Conservation (phyloP, 1,140 invertebrate species). For the Dreissena rostriformis region DNA sequence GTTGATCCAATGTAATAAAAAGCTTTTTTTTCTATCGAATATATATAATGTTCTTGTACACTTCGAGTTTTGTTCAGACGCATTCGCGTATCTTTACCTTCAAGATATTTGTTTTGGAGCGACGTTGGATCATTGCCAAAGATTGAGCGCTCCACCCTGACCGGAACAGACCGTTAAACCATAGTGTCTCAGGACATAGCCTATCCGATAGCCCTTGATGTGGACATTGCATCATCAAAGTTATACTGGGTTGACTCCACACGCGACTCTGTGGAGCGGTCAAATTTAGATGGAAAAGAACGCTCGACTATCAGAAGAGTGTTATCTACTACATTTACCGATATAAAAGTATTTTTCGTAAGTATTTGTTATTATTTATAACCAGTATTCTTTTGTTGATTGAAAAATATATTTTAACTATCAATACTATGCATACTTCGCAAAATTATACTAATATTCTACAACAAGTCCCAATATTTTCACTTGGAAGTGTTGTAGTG, state of each 20-base stretch:
- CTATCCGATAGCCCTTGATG: not conserved
- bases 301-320: slow-evolving; percentile 3
- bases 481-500: too few species aligned
- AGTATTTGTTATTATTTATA: not conserved
- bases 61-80: too few species aligned
- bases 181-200: slow-evolving; percentile 19
- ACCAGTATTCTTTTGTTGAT: too few species aligned
- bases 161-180: not conserved
- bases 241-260: slow-evolving; percentile 4
- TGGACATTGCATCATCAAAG: not conserved
- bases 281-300: slow-evolving; percentile 17
- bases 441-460: too few species aligned
- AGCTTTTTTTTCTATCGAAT: too few species aligned
- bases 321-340: slow-evolving; percentile 1
- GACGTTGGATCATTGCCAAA: slow-evolving; percentile 18
- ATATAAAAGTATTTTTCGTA: slow-evolving; percentile 28
- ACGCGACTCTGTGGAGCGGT: slow-evolving; percentile 22
- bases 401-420: too few species aligned
- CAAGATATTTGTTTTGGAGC: slow-evolving; percentile 43
- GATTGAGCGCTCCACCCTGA: slow-evolving; percentile 28
- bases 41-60: too few species aligned
- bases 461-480: too few species aligned
- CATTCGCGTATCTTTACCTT: not conserved
- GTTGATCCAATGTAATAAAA: too few species aligned
- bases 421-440: too few species aligned